Conservation (phyloP, 2,888 invertebrate genomes). For the Hedya salicella region DNA sequence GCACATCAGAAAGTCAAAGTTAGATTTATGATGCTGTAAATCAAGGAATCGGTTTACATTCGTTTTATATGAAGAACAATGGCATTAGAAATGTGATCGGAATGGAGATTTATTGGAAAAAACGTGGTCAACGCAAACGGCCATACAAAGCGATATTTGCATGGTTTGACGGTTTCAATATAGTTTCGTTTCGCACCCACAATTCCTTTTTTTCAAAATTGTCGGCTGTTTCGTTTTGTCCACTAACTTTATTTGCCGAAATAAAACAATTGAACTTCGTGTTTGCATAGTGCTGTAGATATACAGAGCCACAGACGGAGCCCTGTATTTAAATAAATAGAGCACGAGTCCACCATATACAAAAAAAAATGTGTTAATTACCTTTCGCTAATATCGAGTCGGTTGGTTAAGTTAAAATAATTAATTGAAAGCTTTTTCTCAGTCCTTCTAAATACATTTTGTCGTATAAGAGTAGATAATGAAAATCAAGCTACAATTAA, state of each 20-base stretch:
- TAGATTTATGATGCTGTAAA: constrained; percentile 53
- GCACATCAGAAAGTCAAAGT: constrained; percentile 48
- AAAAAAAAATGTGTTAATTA: no score
- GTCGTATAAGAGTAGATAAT: no score
- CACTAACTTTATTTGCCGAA: neutral
- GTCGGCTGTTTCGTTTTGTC: neutral
- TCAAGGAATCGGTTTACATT: constrained; percentile 41
- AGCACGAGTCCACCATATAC: no score
- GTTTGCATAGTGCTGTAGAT: no score
- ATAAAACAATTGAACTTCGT: no score
- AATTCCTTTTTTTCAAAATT: neutral
- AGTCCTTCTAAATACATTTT: no score
- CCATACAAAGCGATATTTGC: constrained; percentile 15
- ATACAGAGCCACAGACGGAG: no score
- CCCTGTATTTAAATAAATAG: no score
- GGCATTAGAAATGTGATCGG: constrained; percentile 28
- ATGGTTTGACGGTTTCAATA: constrained; percentile 13
- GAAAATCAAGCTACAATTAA: no score
- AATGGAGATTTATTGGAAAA: constrained; percentile 30
- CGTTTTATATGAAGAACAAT: constrained; percentile 43
- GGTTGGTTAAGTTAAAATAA: no score
- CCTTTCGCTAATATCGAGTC: no score
- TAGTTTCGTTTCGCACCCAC: neutral
- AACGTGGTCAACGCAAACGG: constrained; percentile 4
- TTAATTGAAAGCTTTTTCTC: no score